Conservation (phyloP, 2,113 vertebrate genomes). For the Marmota flaviventris region DNA sequence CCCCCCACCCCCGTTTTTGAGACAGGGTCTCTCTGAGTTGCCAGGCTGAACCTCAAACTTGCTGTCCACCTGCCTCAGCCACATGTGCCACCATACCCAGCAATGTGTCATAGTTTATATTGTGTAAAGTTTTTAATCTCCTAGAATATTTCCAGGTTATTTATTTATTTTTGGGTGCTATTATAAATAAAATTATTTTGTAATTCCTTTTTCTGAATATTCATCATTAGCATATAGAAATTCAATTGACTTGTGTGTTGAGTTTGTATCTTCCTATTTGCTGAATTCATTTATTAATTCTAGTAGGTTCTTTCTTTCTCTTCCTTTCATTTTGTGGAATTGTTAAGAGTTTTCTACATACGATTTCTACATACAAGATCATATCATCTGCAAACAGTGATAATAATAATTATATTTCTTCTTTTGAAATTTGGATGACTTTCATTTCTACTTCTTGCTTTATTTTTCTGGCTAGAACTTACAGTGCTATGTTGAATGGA, state of each 20-base stretch:
- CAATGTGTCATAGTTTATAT: background rate
- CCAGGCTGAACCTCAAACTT: no score
- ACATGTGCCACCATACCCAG: background rate
- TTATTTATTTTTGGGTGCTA: background rate
- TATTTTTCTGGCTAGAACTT: background rate
- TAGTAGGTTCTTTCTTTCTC: no score
- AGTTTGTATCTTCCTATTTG: background rate
- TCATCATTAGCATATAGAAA: background rate
- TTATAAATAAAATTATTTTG: background rate
- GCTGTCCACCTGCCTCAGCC: no score
- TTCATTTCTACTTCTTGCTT: background rate
- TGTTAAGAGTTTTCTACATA: background rate
- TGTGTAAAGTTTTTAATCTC: background rate
- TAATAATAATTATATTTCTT: background rate
- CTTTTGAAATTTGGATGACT: background rate
- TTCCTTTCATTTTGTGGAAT: no score
- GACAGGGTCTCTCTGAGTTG: no score
- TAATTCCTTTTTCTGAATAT: background rate
- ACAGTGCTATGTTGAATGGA: background rate
- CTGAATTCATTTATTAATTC: background rate
- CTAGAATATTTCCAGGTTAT: background rate
- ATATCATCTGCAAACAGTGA: background rate
- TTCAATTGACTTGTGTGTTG: background rate
- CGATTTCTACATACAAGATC: background rate
- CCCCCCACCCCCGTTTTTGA: no score